A percentile compares a stretch with the other conserved stretches of the same genome.
These are phyloP conservation scores for Ormia ochracea DNA, from an alignment of 2,888 invertebrate genomes.

Conservation along the genomic window DNA sequence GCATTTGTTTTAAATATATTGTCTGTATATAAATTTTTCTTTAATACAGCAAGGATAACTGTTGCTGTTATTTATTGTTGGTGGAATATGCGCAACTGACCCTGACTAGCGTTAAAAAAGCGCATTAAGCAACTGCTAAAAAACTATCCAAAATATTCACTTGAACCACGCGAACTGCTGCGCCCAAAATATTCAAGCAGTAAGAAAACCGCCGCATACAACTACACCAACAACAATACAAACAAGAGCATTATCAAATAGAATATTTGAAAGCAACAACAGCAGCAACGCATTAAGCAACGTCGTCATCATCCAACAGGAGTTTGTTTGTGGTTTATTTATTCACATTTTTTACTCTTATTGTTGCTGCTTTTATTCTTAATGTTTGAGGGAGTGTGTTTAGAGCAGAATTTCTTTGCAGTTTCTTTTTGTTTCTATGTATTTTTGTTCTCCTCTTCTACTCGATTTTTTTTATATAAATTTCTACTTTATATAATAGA, in stretches of 20 bases:
- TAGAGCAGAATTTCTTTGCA: slow-evolving; percentile 53
- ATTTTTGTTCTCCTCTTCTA: slow-evolving; percentile 37
- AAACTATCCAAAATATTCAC: slow-evolving; percentile 69
- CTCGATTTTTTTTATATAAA: slow-evolving; percentile 25
- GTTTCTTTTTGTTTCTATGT: slow-evolving; percentile 1
- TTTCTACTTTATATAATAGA: slow-evolving; percentile 51
- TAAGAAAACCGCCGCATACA: slow-evolving; percentile 54
- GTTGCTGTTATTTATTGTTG: slow-evolving; percentile 9
- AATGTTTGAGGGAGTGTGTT: slow-evolving; percentile 60
- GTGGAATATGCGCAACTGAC: slow-evolving; percentile 63
- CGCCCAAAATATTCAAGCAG: slow-evolving; percentile 52
- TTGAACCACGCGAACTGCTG: slow-evolving; percentile 64
- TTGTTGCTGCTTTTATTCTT: slow-evolving; percentile 60
- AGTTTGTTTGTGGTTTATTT: slow-evolving; percentile 59
- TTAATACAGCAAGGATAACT: slow-evolving; percentile 2
- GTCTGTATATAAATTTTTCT: neutral
- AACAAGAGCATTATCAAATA: slow-evolving; percentile 37
- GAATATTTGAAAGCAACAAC: slow-evolving; percentile 41
- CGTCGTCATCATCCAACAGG: slow-evolving; percentile 54
- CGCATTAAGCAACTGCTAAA: slow-evolving; percentile 71
- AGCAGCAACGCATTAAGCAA: slow-evolving; percentile 32
- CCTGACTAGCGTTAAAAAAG: slow-evolving; percentile 70
- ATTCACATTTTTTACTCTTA: slow-evolving; percentile 35
- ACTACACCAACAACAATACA: slow-evolving; percentile 49
- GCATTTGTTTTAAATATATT: neutral